phyloP scores from a whole-genome alignment of 2,797 vertebrate genomes.

The Borostomias antarcticus region DNA sequence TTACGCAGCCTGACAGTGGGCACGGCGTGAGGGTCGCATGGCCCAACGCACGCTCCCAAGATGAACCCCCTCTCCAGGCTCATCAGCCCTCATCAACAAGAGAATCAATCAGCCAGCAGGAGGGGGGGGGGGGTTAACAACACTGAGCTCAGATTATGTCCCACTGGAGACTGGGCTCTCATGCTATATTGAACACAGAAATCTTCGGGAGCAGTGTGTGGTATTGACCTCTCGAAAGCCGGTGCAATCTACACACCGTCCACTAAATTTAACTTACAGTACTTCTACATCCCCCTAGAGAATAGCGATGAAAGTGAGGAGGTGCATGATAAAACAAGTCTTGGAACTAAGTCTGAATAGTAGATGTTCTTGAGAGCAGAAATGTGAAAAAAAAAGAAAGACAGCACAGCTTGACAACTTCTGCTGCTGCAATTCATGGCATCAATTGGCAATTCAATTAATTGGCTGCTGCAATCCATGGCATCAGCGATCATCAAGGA shows the following conservation, averaged over 20 bases:
- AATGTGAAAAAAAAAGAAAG: not conserved
- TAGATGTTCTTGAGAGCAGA: constrained; percentile 8
- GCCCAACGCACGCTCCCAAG: constrained; percentile 43
- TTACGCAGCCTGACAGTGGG: constrained; percentile 15
- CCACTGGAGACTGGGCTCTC: constrained; percentile 19
- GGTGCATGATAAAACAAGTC: not conserved
- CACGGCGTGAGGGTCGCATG: constrained; percentile 21
- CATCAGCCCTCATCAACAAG: constrained; percentile 38
- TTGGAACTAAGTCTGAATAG: not conserved
- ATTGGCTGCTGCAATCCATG: constrained; percentile 13
- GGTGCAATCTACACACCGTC: no score
- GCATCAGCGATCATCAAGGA: constrained; percentile 24
- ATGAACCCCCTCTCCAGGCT: constrained; percentile 39
- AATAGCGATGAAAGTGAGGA: not conserved
- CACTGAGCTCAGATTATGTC: constrained; percentile 20
- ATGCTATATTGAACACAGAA: constrained; percentile 31
- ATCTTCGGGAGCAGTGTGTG: constrained; percentile 10
- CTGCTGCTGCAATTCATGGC: not conserved
- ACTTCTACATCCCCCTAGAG: not conserved
- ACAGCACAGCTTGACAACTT: not conserved
- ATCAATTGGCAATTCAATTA: constrained; percentile 5
- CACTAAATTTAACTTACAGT: not conserved
- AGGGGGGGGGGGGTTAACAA: not conserved
- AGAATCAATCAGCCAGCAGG: constrained; percentile 37
- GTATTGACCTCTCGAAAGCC: constrained; percentile 18